Evolutionary conservation across 2,888 invertebrate species (phyloP).

Genomic region (Orchestes rusci): DNA sequence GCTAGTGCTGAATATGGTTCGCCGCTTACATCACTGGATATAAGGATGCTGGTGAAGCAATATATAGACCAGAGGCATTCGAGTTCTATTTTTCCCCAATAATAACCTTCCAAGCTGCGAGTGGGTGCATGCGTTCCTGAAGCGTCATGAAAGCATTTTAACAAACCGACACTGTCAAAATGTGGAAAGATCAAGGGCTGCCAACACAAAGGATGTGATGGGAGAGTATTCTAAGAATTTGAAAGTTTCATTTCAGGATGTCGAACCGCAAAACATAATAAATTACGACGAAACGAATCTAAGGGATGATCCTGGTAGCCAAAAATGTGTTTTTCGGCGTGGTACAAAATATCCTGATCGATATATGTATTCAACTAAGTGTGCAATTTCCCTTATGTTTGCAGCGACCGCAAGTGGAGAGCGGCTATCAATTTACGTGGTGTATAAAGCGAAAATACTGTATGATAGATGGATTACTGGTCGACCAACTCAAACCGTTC

Average conservation of each 20-base stretch:
- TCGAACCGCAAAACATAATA: slow-evolving; percentile 27
- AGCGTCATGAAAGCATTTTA: not conserved
- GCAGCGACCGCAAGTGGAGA: slow-evolving; percentile 8
- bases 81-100: too few relatives aligned
- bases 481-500: too few relatives aligned
- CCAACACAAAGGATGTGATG: slow-evolving; percentile 15
- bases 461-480: slow-evolving; percentile 31
- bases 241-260: slow-evolving; percentile 6
- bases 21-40: too few relatives aligned
- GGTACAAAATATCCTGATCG: slow-evolving; percentile 14
- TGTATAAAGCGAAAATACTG: slow-evolving; percentile 33
- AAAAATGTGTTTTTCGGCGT: slow-evolving; percentile 12
- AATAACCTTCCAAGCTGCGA: too few relatives aligned
- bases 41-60: too few relatives aligned
- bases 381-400: slow-evolving; percentile 22
- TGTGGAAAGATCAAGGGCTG: slow-evolving; percentile 21
- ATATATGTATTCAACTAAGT: slow-evolving; percentile 11
- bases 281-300: slow-evolving; percentile 29
- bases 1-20: too few relatives aligned
- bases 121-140: too few relatives aligned
- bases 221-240: slow-evolving; percentile 20
- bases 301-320: slow-evolving; percentile 7
- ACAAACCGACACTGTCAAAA: slow-evolving; percentile 18
- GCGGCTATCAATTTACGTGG: slow-evolving; percentile 12
- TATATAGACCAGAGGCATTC: too few relatives aligned